Percentiles rank a stretch among this genome's conserved stretches.
phyloP scores from a whole-genome alignment of 1,140 invertebrate genomes.

The Idris sp. region DNA sequence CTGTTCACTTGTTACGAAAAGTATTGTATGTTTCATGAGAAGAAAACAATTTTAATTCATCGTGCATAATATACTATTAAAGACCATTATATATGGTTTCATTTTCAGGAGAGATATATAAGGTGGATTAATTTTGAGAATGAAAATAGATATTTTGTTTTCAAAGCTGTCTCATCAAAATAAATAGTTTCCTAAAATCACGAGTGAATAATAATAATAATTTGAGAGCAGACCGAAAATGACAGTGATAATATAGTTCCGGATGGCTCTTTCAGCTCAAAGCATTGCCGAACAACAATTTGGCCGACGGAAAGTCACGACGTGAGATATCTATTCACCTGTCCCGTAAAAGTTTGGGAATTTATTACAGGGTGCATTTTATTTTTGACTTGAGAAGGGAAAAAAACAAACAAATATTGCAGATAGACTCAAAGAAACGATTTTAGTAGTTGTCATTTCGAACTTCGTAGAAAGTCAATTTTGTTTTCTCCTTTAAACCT shows the following conservation, averaged over 20 bases:
- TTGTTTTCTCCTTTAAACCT: background rate
- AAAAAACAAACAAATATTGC: constrained; percentile 17
- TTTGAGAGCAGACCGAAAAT: too few relatives aligned
- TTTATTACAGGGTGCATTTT: constrained; percentile 39
- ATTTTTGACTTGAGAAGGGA: background rate
- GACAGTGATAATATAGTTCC: constrained; percentile 29
- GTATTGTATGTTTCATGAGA: too few relatives aligned
- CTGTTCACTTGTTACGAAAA: too few relatives aligned
- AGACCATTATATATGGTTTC: too few relatives aligned
- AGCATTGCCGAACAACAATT: constrained; percentile 46
- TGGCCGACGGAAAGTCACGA: constrained; percentile 46
- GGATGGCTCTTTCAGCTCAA: constrained; percentile 26
- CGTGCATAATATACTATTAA: too few relatives aligned
- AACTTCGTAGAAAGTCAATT: background rate
- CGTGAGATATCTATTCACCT: constrained; percentile 41
- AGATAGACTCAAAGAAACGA: constrained; percentile 13
- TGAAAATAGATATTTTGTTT: too few relatives aligned
- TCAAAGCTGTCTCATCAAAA: too few relatives aligned
- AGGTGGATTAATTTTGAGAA: too few relatives aligned
- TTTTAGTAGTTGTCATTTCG: constrained; percentile 10
- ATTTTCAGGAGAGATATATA: too few relatives aligned
- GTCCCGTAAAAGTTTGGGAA: constrained; percentile 47
- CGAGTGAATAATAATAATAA: too few relatives aligned
- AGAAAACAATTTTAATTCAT: too few relatives aligned
- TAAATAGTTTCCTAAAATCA: too few relatives aligned